Base-by-base conservation (phyloP, 2,113 vertebrate species). In the Panthera leo region DNA sequence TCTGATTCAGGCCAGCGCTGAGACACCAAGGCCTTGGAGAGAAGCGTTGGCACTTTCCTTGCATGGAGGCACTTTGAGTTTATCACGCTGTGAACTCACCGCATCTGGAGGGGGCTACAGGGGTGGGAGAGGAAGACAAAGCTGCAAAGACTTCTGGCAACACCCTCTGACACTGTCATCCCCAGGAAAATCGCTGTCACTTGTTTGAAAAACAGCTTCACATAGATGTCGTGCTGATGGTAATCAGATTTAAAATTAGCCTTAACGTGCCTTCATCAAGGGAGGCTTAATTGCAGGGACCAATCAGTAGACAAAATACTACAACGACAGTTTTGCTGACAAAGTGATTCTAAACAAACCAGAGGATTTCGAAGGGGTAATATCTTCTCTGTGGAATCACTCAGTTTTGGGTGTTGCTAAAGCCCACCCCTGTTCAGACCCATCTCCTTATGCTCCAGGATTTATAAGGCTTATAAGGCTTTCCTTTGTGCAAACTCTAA, bases 221-320 rank as follows among this genome's bases (percentile, higher is more conserved):
- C 84, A 95, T 97, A 91, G 98, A 95, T 96, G 97, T 92, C 31
- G 5, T 48, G 87, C 90, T 97, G 96, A 96, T 7, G 34, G 91
- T 53, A 97, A 95, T 96, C 94, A 97, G 94, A 98, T 97, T 98
- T 98, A 98, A 98, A 98, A 98, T 98, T 96, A 98, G 97, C 93
- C 95, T 97, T 96, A 85, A 19, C 25, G 90, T 63, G 96, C 93
- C 96, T 98, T 97, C 96, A 97, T 98, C 98, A 97, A 97, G 95
- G 96, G 97, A 94, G 91, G 85, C 97, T 97, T 98, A 98, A 98
- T 98, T 97, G 79, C 42, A 12, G 97, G 73, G 96, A 91, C 98
- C 97, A 98, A 97, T 98, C 98, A 98, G 93, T 58, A 97, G 91
- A 92, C 71, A 97, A 98, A 98, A 96, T 67, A 71, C 91, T 93